Percentiles rank a stretch among this genome's conserved stretches.
Evolutionary conservation across 2,113 vertebrate species (phyloP).

Genomic region (Bujurquina vittata): DNA sequence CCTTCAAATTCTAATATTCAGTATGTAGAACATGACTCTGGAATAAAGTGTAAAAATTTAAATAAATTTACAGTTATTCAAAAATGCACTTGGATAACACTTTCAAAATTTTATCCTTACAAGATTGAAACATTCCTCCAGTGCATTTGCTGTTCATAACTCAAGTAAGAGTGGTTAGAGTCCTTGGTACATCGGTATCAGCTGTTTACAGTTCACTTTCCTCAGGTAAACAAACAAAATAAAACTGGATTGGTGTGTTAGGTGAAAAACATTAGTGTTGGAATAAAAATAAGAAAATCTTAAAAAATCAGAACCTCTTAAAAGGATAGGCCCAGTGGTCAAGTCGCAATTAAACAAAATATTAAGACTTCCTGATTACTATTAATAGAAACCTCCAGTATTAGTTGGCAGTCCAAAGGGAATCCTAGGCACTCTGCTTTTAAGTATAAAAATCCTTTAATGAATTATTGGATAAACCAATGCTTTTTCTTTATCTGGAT

Average conservation of each 20-base stretch:
- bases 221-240: background rate
- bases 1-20: constrained; percentile 17
- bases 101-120: constrained; percentile 21
- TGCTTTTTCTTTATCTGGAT: background rate
- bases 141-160: background rate
- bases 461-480: background rate
- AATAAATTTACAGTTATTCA: constrained; percentile 22
- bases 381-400: background rate
- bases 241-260: background rate
- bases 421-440: background rate
- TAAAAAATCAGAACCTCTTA: background rate
- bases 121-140: background rate
- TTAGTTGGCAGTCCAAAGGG: background rate
- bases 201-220: background rate
- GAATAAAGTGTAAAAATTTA: constrained; percentile 19
- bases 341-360: background rate
- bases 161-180: background rate
- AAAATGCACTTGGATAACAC: constrained; percentile 10
- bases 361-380: background rate
- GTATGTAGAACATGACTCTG: constrained; percentile 7
- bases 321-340: background rate
- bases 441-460: accelerated
- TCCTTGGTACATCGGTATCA: background rate
- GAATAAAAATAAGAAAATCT: background rate
- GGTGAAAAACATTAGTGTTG: background rate